Evolutionary conservation across 2,113 vertebrate genomes (phyloP).

Genomic region (Proterorhinus semilunaris): DNA sequence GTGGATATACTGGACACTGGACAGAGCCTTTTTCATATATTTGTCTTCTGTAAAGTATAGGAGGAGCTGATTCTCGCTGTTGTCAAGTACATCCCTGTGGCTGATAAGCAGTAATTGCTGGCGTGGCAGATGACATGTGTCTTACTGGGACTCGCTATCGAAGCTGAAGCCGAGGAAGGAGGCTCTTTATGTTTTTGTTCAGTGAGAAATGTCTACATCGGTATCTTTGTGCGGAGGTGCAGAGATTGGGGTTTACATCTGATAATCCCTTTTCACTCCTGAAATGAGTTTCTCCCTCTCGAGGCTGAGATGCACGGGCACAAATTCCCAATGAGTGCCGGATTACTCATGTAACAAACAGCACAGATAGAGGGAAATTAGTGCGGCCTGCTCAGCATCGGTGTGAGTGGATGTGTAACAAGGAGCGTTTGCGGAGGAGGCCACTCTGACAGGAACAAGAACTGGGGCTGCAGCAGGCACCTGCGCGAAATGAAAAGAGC

Average conservation of each 20-base stretch:
- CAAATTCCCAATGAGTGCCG: conserved; percentile 59
- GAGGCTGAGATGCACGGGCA: conserved; percentile 45
- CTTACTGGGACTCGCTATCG: conserved; percentile 58
- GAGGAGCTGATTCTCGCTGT: conserved; percentile 58
- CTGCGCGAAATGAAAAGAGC: conserved; percentile 58
- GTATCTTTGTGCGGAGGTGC: conserved; percentile 67
- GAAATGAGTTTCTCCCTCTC: conserved; percentile 65
- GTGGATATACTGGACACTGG: not conserved
- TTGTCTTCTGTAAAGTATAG: conserved; percentile 25
- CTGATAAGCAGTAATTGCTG: conserved; percentile 72
- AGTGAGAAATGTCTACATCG: conserved; percentile 59
- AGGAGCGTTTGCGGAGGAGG: conserved; percentile 30
- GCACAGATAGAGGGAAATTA: conserved; percentile 54
- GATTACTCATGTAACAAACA: conserved; percentile 67
- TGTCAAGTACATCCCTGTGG: conserved; percentile 47
- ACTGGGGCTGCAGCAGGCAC: conserved; percentile 35
- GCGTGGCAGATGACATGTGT: conserved; percentile 48
- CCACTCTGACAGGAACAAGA: conserved; percentile 38
- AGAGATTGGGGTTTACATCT: conserved; percentile 60
- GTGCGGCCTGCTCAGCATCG: conserved; percentile 18
- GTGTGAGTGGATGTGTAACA: not conserved
- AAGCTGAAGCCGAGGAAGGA: conserved; percentile 45
- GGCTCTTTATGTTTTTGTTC: conserved; percentile 57
- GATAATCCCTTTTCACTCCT: conserved; percentile 65
- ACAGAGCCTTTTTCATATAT: not conserved